Percentiles rank a stretch among this genome's conserved stretches.
These are phyloP conservation scores for Bugula neritina DNA, from an alignment of 2,888 invertebrate genomes.

Conservation along the genomic window DNA sequence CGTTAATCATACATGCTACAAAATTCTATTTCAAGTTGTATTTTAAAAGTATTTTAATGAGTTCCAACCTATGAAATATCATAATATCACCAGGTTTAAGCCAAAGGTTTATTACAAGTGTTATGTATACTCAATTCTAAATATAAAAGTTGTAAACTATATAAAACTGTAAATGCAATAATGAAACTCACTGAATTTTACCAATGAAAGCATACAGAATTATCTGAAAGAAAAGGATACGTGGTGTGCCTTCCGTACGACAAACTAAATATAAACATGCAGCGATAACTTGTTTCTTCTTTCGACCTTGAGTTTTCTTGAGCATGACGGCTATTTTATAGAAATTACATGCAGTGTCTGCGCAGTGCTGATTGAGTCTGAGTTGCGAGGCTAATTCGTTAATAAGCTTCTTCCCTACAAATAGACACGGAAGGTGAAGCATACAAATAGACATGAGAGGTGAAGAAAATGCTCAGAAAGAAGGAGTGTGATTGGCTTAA, in stretches of 20 bases:
- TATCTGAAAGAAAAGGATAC: conserved; percentile 68
- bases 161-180: too few relatives aligned
- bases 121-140: too few relatives aligned
- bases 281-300: conserved; percentile 82
- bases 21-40: too few relatives aligned
- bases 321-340: conserved; percentile 55
- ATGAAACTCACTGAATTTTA: too few relatives aligned
- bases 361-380: conserved; percentile 78
- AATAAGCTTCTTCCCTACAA: conserved; percentile 66
- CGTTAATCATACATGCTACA: too few relatives aligned
- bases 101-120: too few relatives aligned
- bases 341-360: conserved; percentile 72
- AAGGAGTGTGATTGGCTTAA: not conserved
- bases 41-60: too few relatives aligned
- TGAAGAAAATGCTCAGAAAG: not conserved
- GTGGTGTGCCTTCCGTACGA: conserved; percentile 85
- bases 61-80: too few relatives aligned
- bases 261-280: conserved; percentile 97
- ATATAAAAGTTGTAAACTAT: too few relatives aligned
- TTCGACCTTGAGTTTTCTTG: conserved; percentile 74
- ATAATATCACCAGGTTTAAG: too few relatives aligned
- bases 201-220: too few relatives aligned
- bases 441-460: not conserved
- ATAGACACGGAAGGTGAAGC: not conserved
- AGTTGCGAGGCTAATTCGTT: conserved; percentile 79